Conservation (phyloP, 2,888 invertebrate species). For the Bimastos eiseni region DNA sequence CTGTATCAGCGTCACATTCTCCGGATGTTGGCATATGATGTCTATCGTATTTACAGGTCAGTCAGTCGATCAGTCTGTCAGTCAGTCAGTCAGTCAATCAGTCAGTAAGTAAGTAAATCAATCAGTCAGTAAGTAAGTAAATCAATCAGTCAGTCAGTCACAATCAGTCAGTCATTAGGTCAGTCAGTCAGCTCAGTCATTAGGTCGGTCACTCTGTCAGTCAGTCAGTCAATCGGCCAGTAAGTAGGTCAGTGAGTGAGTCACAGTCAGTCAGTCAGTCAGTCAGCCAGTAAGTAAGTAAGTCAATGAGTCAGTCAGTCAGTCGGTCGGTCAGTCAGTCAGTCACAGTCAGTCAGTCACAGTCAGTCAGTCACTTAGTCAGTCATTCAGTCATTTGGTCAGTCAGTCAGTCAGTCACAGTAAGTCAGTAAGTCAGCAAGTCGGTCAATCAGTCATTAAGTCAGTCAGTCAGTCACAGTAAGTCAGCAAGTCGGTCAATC, state of each 20-base stretch:
- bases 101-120: too few relatives aligned
- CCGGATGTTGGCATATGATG: conserved; percentile 44
- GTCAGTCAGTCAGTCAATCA: neutral
- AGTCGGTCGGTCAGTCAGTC: neutral
- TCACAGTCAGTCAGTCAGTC: neutral
- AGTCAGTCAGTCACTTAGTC: too few relatives aligned
- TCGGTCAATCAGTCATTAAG: conserved; percentile 28
- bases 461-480: neutral
- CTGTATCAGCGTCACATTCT: conserved; percentile 39
- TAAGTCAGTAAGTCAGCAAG: too few relatives aligned
- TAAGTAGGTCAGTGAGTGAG: neutral
- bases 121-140: too few relatives aligned
- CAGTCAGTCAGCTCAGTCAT: too few relatives aligned
- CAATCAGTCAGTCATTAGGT: too few relatives aligned
- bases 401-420: neutral
- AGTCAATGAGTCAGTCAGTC: neutral
- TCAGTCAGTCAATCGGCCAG: too few relatives aligned
- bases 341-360: too few relatives aligned
- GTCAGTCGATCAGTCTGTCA: neutral
- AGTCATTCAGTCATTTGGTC: too few relatives aligned
- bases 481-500: conserved; percentile 26
- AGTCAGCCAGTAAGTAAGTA: too few relatives aligned
- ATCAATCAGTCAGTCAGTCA: neutral
- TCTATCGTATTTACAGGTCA: conserved; percentile 41
- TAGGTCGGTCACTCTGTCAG: neutral